A percentile compares a stretch with the other conserved stretches of the same genome.
These are phyloP conservation scores for Saturnia pavonia DNA, from an alignment of 2,888 invertebrate species.

Conservation along the genomic window DNA sequence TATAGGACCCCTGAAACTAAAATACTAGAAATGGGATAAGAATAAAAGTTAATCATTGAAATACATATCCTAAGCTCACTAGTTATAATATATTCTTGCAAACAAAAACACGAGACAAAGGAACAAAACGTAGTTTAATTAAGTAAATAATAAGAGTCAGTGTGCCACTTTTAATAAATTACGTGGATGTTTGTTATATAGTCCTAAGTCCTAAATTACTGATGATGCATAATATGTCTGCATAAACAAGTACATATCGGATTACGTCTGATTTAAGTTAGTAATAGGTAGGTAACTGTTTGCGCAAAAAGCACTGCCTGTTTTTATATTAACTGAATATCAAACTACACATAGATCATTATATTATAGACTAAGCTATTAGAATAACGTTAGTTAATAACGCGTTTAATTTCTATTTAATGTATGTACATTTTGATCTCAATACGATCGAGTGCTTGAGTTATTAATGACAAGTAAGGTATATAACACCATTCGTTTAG, in stretches of 20 bases:
- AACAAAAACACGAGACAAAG: neutral
- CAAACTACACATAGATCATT: slow-evolving; percentile 25
- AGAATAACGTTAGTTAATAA: slow-evolving; percentile 50
- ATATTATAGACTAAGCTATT: slow-evolving; percentile 43
- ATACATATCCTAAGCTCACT: too few species aligned
- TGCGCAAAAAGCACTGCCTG: slow-evolving; percentile 78
- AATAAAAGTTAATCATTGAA: too few species aligned
- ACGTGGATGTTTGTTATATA: slow-evolving; percentile 6
- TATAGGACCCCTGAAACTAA: too few species aligned
- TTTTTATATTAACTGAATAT: slow-evolving; percentile 56
- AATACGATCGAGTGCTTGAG: slow-evolving; percentile 77
- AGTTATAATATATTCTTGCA: too few species aligned
- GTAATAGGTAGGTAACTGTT: slow-evolving; percentile 50
- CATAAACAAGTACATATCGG: slow-evolving; percentile 64
- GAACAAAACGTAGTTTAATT: slow-evolving; percentile 4
- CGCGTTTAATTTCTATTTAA: slow-evolving; percentile 52
- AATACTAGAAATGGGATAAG: too few species aligned
- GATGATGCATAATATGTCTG: slow-evolving; percentile 31
- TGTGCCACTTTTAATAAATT: slow-evolving; percentile 25
- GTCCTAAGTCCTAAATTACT: slow-evolving; percentile 23
- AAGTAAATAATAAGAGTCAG: slow-evolving; percentile 4
- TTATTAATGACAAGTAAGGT: slow-evolving; percentile 75
- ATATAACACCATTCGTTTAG: slow-evolving; percentile 80
- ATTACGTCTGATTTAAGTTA: slow-evolving; percentile 60
- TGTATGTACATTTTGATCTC: slow-evolving; percentile 81